Evolutionary conservation across 2,888 invertebrate species (phyloP).

Genomic region (Podotricha telesiphe): DNA sequence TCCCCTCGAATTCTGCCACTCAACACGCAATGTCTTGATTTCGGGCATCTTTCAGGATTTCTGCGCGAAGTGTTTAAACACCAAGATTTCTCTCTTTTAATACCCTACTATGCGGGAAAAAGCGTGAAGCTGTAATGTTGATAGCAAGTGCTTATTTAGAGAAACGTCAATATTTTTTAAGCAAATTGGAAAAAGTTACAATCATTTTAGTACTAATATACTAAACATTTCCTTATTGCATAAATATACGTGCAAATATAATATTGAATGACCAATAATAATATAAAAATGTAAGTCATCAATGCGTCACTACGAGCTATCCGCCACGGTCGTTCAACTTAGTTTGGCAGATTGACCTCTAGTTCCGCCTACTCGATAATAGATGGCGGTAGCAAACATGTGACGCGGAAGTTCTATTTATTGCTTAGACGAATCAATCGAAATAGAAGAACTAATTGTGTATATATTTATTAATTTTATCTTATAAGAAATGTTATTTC

Average conservation of each 20-base stretch:
- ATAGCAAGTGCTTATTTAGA: too few relatives aligned
- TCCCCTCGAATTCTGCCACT: too few relatives aligned
- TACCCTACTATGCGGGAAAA: too few relatives aligned
- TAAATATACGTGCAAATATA: conserved; percentile 32
- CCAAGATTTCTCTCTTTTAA: too few relatives aligned
- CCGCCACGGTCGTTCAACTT: conserved; percentile 63
- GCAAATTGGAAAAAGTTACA: background rate
- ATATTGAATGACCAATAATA: conserved; percentile 36
- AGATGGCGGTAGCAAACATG: conserved; percentile 50
- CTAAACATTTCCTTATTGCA: conserved; percentile 29
- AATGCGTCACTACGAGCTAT: conserved; percentile 58
- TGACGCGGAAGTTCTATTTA: background rate
- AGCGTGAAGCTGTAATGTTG: too few relatives aligned
- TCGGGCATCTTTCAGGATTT: too few relatives aligned
- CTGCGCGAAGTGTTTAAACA: too few relatives aligned
- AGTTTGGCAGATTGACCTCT: conserved; percentile 78
- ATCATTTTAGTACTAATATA: background rate
- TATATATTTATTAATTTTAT: too few relatives aligned
- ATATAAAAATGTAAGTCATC: conserved; percentile 49
- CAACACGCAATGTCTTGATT: too few relatives aligned
- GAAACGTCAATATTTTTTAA: too few relatives aligned
- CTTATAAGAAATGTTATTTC: too few relatives aligned
- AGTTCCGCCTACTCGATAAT: conserved; percentile 56
- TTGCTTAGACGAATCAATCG: background rate
- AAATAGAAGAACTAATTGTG: too few relatives aligned